Evolutionary conservation across 2,888 invertebrate genomes (phyloP).

Genomic region (Drosophila testacea): DNA sequence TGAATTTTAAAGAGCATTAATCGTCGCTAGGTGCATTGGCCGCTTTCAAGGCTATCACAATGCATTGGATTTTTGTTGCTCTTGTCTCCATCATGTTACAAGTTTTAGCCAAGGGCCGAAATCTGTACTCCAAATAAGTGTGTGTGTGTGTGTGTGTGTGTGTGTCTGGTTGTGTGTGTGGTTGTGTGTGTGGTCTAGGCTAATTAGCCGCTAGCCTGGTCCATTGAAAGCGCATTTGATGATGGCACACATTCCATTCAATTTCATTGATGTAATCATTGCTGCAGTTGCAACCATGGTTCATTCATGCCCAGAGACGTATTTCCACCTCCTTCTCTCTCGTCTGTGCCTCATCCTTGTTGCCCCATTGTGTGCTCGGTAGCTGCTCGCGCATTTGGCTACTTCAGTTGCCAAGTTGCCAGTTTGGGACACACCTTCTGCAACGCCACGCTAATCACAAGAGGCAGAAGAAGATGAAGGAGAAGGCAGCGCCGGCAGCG

Average conservation of each 20-base stretch:
- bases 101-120: slow-evolving; percentile 69
- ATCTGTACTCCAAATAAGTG: slow-evolving; percentile 25
- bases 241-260: slow-evolving; percentile 77
- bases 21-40: slow-evolving; percentile 51
- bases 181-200: slow-evolving; percentile 64
- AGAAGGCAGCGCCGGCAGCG: slow-evolving; percentile 69
- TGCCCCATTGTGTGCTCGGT: slow-evolving; percentile 55
- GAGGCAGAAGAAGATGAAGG: slow-evolving; percentile 14
- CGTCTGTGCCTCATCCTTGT: slow-evolving; percentile 3
- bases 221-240: slow-evolving; percentile 72
- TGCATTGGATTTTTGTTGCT: slow-evolving; percentile 3
- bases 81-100: slow-evolving; percentile 46
- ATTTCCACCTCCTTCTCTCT: background rate
- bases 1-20: slow-evolving; percentile 18
- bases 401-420: slow-evolving; percentile 80
- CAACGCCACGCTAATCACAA: slow-evolving; percentile 81
- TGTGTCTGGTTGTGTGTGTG: slow-evolving; percentile 6
- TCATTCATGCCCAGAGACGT: slow-evolving; percentile 62
- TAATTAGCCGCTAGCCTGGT: slow-evolving; percentile 65
- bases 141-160: slow-evolving; percentile 8
- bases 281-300: slow-evolving; percentile 18
- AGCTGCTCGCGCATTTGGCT: slow-evolving; percentile 71
- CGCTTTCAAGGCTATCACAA: slow-evolving; percentile 57
- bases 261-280: slow-evolving; percentile 77
- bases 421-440: slow-evolving; percentile 81